Conservation (phyloP, 2,888 invertebrate genomes). For the Phragmatobia fuliginosa region DNA sequence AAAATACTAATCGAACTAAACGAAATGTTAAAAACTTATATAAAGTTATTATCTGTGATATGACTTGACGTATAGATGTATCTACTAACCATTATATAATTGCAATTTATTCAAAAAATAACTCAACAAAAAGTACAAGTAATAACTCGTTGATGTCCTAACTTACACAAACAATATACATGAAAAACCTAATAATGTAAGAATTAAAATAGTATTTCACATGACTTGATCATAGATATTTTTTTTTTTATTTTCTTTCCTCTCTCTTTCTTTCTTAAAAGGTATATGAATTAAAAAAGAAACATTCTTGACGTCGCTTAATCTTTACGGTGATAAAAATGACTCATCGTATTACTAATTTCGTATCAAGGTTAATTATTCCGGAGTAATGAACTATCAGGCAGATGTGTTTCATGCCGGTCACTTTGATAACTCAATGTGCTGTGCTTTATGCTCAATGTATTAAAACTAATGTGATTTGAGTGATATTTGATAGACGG, state of each 20-base stretch:
- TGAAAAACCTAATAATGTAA: too few species aligned
- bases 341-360: conserved; percentile 21
- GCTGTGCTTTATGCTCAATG: not conserved
- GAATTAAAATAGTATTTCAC: too few species aligned
- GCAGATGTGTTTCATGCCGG: not conserved
- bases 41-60: not conserved
- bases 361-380: conserved; percentile 25
- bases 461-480: conserved; percentile 1
- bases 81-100: too few species aligned
- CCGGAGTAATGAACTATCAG: conserved; percentile 26
- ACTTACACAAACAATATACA: not conserved
- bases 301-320: conserved; percentile 1
- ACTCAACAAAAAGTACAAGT: not conserved
- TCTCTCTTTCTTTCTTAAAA: too few species aligned
- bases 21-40: not conserved
- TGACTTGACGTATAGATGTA: too few species aligned
- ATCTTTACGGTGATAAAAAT: conserved; percentile 20
- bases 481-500: not conserved
- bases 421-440: conserved; percentile 1
- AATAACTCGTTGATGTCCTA: not conserved
- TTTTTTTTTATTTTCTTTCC: too few species aligned
- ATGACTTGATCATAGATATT: too few species aligned
- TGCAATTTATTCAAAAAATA: not conserved
- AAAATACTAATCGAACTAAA: not conserved
- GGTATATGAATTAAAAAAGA: not conserved